Evolutionary conservation across 2,888 invertebrate genomes (phyloP).

Genomic region (Strigamia crassipes): DNA sequence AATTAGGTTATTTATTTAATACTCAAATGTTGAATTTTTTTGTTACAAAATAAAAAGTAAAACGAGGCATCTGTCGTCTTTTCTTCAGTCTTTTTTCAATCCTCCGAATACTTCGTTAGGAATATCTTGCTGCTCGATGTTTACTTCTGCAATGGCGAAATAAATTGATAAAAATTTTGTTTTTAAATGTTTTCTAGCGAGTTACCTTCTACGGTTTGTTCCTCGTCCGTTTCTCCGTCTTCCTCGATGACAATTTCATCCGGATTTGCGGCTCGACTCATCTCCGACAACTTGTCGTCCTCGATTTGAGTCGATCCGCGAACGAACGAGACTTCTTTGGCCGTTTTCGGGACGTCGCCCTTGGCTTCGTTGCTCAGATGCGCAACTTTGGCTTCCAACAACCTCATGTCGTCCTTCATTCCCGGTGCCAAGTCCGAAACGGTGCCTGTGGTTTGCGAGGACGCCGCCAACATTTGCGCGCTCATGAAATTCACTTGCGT

Average conservation of each 20-base stretch:
- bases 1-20: too few species aligned
- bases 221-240: slow-evolving; percentile 56
- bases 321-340: slow-evolving; percentile 57
- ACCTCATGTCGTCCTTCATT: slow-evolving; percentile 83
- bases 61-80: slow-evolving; percentile 55
- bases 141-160: slow-evolving; percentile 55
- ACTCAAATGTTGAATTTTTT: background rate
- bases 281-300: slow-evolving; percentile 52
- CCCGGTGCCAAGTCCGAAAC: slow-evolving; percentile 75
- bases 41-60: background rate
- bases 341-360: slow-evolving; percentile 50
- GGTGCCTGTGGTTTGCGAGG: slow-evolving; percentile 63
- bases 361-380: slow-evolving; percentile 53
- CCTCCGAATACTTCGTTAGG: slow-evolving; percentile 92
- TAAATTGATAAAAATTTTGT: slow-evolving; percentile 36
- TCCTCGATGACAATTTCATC: slow-evolving; percentile 60
- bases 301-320: slow-evolving; percentile 57
- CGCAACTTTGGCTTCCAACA: slow-evolving; percentile 78
- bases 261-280: slow-evolving; percentile 55
- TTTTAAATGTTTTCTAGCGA: background rate
- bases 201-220: slow-evolving; percentile 58
- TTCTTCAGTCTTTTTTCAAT: slow-evolving; percentile 66
- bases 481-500: slow-evolving; percentile 99
- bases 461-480: slow-evolving; percentile 88
- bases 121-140: slow-evolving; percentile 79